A percentile compares a stretch with the other conserved stretches of the same genome.
phyloP scores from a whole-genome alignment of 1,140 invertebrate genomes.

The Littorina saxatilis region DNA sequence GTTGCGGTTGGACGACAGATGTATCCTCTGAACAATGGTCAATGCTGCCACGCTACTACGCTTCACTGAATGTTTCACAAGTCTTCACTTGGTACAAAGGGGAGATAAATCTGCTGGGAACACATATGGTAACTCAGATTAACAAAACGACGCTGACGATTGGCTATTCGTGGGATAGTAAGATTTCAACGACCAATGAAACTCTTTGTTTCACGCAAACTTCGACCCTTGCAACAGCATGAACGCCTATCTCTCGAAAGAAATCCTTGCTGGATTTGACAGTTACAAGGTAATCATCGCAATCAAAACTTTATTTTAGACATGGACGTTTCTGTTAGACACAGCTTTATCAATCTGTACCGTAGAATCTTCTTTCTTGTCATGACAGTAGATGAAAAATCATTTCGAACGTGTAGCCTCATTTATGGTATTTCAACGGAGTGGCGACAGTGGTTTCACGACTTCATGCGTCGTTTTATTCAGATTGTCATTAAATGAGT shows the following conservation, averaged over 20 bases:
- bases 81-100: background rate
- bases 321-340: too few species aligned
- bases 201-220: background rate
- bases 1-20: background rate
- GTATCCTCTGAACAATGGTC: too few species aligned
- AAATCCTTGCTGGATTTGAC: constrained; percentile 81
- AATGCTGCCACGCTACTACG: too few species aligned
- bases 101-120: background rate
- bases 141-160: background rate
- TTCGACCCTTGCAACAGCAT: constrained; percentile 41
- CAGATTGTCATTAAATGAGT: too few species aligned
- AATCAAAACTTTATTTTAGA: background rate
- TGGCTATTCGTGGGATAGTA: background rate
- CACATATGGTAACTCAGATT: background rate
- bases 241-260: constrained; percentile 82
- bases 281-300: constrained; percentile 35
- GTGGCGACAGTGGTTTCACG: too few species aligned
- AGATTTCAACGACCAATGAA: constrained; percentile 1
- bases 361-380: too few species aligned
- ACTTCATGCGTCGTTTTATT: too few species aligned
- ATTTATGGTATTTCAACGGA: too few species aligned
- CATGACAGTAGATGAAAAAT: too few species aligned
- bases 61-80: too few species aligned
- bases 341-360: too few species aligned
- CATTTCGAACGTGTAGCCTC: too few species aligned